A percentile compares a stretch with the other conserved stretches of the same genome.
These are phyloP conservation scores for Flexamia atlantica DNA, from an alignment of 2,888 invertebrate genomes.

Conservation along the genomic window DNA sequence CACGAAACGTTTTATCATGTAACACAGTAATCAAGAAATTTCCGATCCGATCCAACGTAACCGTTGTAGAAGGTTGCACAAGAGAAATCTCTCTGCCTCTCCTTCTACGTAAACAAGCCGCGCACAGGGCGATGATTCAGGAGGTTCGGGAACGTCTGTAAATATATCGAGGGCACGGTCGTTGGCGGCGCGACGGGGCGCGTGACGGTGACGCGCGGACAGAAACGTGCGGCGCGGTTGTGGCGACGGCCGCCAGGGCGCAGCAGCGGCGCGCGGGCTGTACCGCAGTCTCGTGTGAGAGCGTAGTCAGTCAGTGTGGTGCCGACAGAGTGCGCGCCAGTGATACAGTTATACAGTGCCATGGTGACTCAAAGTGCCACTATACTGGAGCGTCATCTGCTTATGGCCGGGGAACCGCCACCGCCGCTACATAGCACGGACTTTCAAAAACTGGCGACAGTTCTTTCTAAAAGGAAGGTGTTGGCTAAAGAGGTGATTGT, in stretches of 20 bases:
- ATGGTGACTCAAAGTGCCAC: conserved; percentile 66
- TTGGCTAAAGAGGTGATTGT: conserved; percentile 55
- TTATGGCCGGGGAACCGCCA: conserved; percentile 64
- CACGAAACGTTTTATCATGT: no score
- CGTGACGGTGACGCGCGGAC: conserved; percentile 29
- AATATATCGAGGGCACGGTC: neutral
- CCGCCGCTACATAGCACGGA: conserved; percentile 49
- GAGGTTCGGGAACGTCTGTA: neutral
- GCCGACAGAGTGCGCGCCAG: conserved; percentile 7
- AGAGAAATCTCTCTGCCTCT: no score
- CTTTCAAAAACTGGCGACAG: conserved; percentile 41
- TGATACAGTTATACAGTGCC: neutral
- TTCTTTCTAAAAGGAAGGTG: conserved; percentile 42
- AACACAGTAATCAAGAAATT: no score
- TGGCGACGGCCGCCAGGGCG: neutral
- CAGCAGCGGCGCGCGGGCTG: neutral
- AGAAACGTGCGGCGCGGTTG: conserved; percentile 38
- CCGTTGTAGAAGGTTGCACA: no score
- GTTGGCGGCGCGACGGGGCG: neutral
- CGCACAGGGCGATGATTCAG: neutral
- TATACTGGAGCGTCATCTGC: conserved; percentile 66
- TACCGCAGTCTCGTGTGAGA: neutral
- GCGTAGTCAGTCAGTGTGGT: conserved; percentile 14
- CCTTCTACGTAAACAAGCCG: neutral
- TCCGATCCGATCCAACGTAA: no score